Evolutionary conservation across 2,888 invertebrate genomes (phyloP).

Genomic region (Gymnoscelis rufifasciata): DNA sequence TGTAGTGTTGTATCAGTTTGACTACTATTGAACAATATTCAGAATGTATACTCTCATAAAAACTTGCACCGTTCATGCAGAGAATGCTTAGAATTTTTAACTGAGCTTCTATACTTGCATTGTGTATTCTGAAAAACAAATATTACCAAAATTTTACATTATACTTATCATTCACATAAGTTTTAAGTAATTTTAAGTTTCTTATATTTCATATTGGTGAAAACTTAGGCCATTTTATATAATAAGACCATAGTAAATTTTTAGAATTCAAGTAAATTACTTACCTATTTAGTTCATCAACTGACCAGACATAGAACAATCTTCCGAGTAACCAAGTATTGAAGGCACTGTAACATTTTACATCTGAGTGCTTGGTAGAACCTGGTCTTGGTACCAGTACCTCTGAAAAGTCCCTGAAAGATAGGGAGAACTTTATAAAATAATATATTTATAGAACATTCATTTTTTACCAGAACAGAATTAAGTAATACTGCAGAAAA

Average conservation of each 20-base stretch:
- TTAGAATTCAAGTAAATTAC: conserved; percentile 17
- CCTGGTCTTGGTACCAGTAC: conserved; percentile 74
- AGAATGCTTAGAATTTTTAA: conserved; percentile 75
- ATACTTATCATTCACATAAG: no score
- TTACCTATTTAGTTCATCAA: conserved; percentile 71
- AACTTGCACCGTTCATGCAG: conserved; percentile 68
- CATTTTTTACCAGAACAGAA: no score
- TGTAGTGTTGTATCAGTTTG: conserved; percentile 63
- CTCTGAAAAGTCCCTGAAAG: conserved; percentile 72
- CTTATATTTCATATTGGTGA: no score
- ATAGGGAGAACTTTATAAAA: not conserved
- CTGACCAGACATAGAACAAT: conserved; percentile 81
- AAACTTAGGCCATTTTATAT: no score
- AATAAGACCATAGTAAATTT: no score
- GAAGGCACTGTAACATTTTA: conserved; percentile 75
- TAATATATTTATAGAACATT: not conserved
- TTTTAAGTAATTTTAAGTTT: no score
- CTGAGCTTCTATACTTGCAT: conserved; percentile 75
- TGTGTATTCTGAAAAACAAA: conserved; percentile 60
- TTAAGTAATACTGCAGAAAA: no score
- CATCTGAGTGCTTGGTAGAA: conserved; percentile 58
- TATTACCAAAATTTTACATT: no score
- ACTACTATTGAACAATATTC: conserved; percentile 69
- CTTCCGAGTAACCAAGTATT: conserved; percentile 84
- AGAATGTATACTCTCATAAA: conserved; percentile 65